A percentile compares a stretch with the other conserved stretches of the same genome.
Evolutionary conservation across 1,140 invertebrate species (phyloP).

Genomic region (Pygmarrhopalites habei): DNA sequence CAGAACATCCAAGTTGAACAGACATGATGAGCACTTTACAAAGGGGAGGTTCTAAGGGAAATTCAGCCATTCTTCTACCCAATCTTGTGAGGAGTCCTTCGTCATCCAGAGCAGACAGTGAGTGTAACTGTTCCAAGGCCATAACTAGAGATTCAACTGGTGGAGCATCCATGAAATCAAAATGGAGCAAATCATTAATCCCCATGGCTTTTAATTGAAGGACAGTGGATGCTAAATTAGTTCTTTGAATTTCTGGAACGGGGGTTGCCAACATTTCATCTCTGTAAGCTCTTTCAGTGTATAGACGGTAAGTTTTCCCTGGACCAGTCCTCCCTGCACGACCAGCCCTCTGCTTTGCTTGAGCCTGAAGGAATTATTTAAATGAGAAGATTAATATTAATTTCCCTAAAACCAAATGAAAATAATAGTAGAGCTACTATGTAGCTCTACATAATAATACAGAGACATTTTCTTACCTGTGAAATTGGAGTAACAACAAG

Average conservation of each 20-base stretch:
- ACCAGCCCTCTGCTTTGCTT: constrained; percentile 94
- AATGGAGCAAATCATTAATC: constrained; percentile 98
- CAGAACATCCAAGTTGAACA: constrained; percentile 94
- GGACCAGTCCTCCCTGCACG: constrained; percentile 94
- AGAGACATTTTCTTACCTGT: constrained; percentile 56
- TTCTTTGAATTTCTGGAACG: constrained; percentile 98
- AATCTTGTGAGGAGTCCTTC: constrained; percentile 90
- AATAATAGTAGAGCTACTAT: too few relatives aligned
- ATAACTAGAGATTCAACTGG: constrained; percentile 94
- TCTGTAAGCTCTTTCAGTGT: constrained; percentile 94
- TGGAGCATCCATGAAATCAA: constrained; percentile 99
- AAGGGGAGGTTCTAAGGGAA: constrained; percentile 96
- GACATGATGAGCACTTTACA: constrained; percentile 99
- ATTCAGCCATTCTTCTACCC: constrained; percentile 97
- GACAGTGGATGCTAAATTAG: constrained; percentile 92
- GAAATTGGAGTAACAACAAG: constrained; percentile 98
- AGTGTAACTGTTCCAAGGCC: constrained; percentile 94
- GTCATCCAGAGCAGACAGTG: constrained; percentile 91
- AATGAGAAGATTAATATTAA: constrained; percentile 14
- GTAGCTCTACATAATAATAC: too few relatives aligned
- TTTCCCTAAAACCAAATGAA: neutral
- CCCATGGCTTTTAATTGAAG: constrained; percentile 98
- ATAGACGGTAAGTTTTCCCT: constrained; percentile 95
- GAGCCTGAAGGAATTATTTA: constrained; percentile 58
- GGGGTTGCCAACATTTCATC: constrained; percentile 98